Evolutionary conservation across 1,140 invertebrate genomes (phyloP).

Genomic region (Euglossa dilemma): DNA sequence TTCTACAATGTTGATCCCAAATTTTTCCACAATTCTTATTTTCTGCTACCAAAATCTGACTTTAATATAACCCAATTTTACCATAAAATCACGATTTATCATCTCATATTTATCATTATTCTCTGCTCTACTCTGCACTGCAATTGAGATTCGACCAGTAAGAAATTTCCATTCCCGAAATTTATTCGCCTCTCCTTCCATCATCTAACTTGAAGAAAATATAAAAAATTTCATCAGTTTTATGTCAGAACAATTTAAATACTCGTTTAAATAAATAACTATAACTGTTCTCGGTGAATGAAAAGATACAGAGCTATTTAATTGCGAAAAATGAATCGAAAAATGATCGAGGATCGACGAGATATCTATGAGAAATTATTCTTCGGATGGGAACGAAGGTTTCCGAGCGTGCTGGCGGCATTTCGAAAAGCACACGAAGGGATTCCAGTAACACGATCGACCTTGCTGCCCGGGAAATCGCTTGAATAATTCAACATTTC

Average conservation of each 20-base stretch:
- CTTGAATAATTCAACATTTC: conserved; percentile 52
- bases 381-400: not conserved
- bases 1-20: not conserved
- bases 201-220: no score
- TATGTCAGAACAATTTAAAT: no score
- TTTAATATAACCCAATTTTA: not conserved
- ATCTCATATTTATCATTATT: not conserved
- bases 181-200: no score
- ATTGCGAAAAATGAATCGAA: no score
- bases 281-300: no score
- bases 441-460: conserved; percentile 44
- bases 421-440: conserved; percentile 45
- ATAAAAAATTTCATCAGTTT: no score
- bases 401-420: conserved; percentile 31
- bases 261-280: no score
- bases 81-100: not conserved
- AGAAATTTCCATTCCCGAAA: no score
- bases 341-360: not conserved
- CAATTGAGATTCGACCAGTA: no score
- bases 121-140: not conserved
- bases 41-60: not conserved
- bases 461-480: conserved; percentile 51
- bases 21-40: not conserved
- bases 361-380: not conserved
- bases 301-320: no score